Conservation (phyloP, 1,140 invertebrate species). For the Drosophila erecta region DNA sequence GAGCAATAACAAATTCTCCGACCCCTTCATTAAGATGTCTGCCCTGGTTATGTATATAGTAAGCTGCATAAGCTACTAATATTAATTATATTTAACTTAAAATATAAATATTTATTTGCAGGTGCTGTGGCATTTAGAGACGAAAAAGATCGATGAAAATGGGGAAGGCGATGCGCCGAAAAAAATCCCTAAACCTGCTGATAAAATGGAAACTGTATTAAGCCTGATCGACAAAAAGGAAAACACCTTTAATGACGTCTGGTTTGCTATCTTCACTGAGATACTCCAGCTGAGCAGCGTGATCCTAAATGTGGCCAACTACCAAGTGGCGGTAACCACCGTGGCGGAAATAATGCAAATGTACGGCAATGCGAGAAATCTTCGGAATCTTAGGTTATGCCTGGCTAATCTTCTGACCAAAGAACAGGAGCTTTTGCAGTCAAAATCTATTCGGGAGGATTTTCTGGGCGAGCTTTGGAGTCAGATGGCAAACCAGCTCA, state of each 20-base stretch:
- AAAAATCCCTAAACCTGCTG: constrained; percentile 44
- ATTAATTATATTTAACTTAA: not conserved
- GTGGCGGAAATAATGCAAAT: constrained; percentile 49
- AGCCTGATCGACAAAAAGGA: constrained; percentile 51
- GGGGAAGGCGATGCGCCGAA: constrained; percentile 24
- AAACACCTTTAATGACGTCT: constrained; percentile 60
- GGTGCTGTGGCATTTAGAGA: constrained; percentile 55
- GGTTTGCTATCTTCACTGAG: constrained; percentile 71
- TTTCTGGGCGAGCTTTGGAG: constrained; percentile 48
- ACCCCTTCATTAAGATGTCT: constrained; percentile 66
- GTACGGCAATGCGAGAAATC: constrained; percentile 56
- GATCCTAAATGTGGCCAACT: constrained; percentile 61
- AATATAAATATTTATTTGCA: constrained; percentile 1
- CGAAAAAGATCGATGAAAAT: not conserved
- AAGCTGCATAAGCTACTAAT: constrained; percentile 1
- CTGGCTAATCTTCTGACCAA: constrained; percentile 40
- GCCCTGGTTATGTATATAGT: constrained; percentile 68
- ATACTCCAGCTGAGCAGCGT: constrained; percentile 47
- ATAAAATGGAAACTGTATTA: constrained; percentile 59
- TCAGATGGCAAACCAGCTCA: constrained; percentile 55
- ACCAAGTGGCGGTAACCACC: constrained; percentile 38
- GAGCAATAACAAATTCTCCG: constrained; percentile 44
- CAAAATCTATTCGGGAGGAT: constrained; percentile 19
- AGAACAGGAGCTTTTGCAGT: constrained; percentile 26
- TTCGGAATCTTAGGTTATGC: constrained; percentile 57